Base-by-base conservation (phyloP, 2,797 vertebrate species). In the Prunella strophiata region DNA sequence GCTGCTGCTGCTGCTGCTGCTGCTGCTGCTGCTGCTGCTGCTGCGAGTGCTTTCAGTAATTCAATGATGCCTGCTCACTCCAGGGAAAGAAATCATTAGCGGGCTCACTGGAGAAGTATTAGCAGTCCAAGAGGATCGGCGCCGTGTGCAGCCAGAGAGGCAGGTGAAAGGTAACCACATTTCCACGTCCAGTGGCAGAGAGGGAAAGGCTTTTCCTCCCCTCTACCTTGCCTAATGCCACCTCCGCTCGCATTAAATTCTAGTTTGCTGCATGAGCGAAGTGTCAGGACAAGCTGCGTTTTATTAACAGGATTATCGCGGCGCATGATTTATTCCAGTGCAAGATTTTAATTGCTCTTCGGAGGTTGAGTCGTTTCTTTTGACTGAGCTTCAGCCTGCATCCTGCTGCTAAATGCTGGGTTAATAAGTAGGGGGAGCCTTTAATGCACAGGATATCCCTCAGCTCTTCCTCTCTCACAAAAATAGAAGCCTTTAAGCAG, bases 241-340 rank as follows among this genome's bases (percentile, higher is more conserved):
- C 95, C 88, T 96, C 97, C 58, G 42, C 96, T 96, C 76, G 54
- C 97, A 97, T 96, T 97, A 97, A 97, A 98, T 98, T 97, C 97
- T 95, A 97, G 98, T 98, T 97, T 98, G 98, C 97, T 97, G 97
- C 98, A 95, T 98, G 98, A 98, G 98, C 85, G 70, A 98, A 98
- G 98, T 97, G 98, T 98, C 98, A 98, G 98, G 98, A 98, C 98
- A 98, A 98, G 98, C 98, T 98, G 98, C 97, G 95, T 98, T 98
- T 98, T 98, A 98, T 98, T 98, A 98, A 98, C 98, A 98, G 98
- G 98, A 98, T 98, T 98, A 98, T 98, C 97, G 96, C 96, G 92
- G 97, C 94, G 82, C 98, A 97, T 98, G 98, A 98, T 98, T 98
- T 98, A 98, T 98, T 98, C 98, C 97, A 97, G 97, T 97, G 98